Percentiles rank a stretch among this genome's conserved stretches.
phyloP scores from a whole-genome alignment of 1,140 invertebrate species.

The Psix sp. region DNA sequence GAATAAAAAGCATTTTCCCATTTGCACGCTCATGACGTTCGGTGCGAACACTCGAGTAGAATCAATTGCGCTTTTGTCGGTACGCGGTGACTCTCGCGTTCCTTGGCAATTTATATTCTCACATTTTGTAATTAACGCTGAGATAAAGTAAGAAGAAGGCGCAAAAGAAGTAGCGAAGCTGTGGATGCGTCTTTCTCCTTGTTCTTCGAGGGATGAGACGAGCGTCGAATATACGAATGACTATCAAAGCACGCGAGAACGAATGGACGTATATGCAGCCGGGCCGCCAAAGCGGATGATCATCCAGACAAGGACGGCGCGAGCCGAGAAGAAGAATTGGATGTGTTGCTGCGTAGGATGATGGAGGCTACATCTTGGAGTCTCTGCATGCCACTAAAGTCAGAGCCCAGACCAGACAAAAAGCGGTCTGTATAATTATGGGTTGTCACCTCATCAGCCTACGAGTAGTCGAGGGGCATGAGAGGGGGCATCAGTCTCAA shows the following conservation, averaged over 20 bases:
- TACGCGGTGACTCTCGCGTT: conserved; percentile 42
- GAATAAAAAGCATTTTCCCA: conserved; percentile 56
- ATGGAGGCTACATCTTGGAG: conserved; percentile 59
- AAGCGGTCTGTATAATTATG: conserved; percentile 77
- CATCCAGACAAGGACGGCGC: conserved; percentile 46
- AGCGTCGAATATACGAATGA: conserved; percentile 57
- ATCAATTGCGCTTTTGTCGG: conserved; percentile 58
- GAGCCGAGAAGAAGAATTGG: conserved; percentile 48
- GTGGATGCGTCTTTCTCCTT: conserved; percentile 44
- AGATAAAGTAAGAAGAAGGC: conserved; percentile 63
- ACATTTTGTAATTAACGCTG: conserved; percentile 74
- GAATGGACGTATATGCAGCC: conserved; percentile 36
- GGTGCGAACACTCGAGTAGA: conserved; percentile 35
- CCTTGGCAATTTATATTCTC: conserved; percentile 72
- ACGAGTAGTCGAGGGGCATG: conserved; percentile 44
- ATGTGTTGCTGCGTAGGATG: conserved; percentile 60
- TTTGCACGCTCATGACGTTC: conserved; percentile 51
- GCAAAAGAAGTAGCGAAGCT: conserved; percentile 61
- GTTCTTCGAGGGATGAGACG: conserved; percentile 34
- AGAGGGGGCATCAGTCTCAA: conserved; percentile 43
- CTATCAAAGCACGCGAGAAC: conserved; percentile 57
- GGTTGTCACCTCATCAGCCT: conserved; percentile 78
- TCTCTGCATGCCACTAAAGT: conserved; percentile 76
- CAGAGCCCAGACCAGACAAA: conserved; percentile 70
- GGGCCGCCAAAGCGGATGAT: conserved; percentile 19